Evolutionary conservation across 2,888 invertebrate species (phyloP), one percentile per base, ranked within the genome.

Genomic region (Chrysopilus asiliformis): DNA sequence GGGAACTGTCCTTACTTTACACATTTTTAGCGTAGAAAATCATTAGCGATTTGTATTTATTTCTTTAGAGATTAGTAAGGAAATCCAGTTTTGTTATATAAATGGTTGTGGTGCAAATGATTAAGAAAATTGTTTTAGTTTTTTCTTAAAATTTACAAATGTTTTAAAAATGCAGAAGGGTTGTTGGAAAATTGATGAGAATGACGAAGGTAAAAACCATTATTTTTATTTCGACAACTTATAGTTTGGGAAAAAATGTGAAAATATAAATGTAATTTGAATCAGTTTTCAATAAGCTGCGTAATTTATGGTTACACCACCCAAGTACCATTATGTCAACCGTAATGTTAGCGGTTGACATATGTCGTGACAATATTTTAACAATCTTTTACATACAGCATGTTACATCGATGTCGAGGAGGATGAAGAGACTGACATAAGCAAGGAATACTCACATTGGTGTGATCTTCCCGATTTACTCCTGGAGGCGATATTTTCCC

Each of bases 401-500:
- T 61, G 68, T 39, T 69, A 68, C 42, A 65, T 70, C 38, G 70
- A 69, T 39, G 52, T 67, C 13, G 58, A 68, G 38, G 60, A 65
- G 7, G 56, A 58, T 6, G 49, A 60, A 37, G 47, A 47, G 24
- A 55, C 60, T 8, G 57, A 61, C n/a, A 47, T 51, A n/a, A 50
- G 57, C 19, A 61, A 63, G 38, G 60, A 62, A 18, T 55, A 53
- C 32, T 74, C 75, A 16, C 49, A 60, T 31, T 85, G 82, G 84
- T 67, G 67, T 40, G 59, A 70, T 40, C 57, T 83, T 10, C 85
- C 85, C 0, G 78, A 82, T 49, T 62, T 85, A 16, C 52, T 84
- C 3, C 57, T 86, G 26, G 84, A 84, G 54, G 67, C 75, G 51
- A 71, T 86, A 37, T 84, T 80, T 53, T 62, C 74, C 0, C 70